phyloP scores from a whole-genome alignment of 2,113 vertebrate genomes.

The Ctenomys sociabilis region DNA sequence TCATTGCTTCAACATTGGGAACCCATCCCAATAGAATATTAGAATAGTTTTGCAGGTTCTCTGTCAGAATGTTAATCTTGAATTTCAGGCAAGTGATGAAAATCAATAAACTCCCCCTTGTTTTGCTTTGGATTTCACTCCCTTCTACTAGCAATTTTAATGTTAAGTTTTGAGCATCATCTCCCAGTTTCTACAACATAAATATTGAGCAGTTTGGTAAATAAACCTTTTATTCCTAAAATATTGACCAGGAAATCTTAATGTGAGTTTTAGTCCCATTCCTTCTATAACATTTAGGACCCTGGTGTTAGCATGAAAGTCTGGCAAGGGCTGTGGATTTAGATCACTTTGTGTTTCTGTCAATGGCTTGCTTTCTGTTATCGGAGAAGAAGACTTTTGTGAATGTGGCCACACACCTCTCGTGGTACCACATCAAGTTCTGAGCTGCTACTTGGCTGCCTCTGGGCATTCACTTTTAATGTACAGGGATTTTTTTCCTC shows the following conservation, averaged over 20 bases:
- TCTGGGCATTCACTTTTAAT: neutral
- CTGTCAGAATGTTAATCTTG: neutral
- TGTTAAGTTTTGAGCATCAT: neutral
- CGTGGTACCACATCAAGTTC: neutral
- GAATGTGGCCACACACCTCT: neutral
- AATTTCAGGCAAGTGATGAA: neutral
- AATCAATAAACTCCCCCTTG: neutral
- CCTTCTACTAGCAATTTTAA: neutral
- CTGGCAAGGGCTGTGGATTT: neutral
- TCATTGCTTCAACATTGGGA: constrained; percentile 8
- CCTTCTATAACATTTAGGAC: neutral
- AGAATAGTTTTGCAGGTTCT: neutral
- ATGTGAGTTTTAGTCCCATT: neutral
- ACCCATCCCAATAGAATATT: neutral
- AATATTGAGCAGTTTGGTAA: neutral
- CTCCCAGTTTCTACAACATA: neutral
- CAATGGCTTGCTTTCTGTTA: neutral
- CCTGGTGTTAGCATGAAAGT: neutral
- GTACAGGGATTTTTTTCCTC: neutral
- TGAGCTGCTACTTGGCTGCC: neutral
- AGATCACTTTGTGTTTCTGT: neutral
- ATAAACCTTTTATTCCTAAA: neutral
- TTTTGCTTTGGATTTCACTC: neutral
- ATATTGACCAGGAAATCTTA: neutral
- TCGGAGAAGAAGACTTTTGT: neutral